These are phyloP conservation scores for Aurelia sp. DNA, from an alignment of 30 jellyfish, hydroid and myxozoan genomes.

Conservation along the genomic window DNA sequence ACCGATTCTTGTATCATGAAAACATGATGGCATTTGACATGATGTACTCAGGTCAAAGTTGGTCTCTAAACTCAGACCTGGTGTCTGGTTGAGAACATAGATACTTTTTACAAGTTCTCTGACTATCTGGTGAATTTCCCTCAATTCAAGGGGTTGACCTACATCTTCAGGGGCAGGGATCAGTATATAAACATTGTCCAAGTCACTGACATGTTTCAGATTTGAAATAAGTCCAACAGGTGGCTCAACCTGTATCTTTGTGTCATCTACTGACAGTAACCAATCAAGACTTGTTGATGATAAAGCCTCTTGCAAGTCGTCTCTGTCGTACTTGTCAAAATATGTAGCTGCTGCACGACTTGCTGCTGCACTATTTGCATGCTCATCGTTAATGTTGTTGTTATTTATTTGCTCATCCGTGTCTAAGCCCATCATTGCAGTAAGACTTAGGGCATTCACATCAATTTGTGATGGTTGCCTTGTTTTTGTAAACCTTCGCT, in stretches of 20 bases:
- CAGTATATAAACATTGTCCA: constrained; percentile 21
- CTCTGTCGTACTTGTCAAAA: constrained; percentile 77
- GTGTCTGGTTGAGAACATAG: constrained; percentile 62
- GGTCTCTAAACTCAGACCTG: constrained; percentile 61
- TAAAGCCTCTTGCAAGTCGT: constrained; percentile 61
- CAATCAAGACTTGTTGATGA: constrained; percentile 78
- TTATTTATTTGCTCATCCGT: constrained; percentile 13
- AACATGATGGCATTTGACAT: constrained; percentile 74
- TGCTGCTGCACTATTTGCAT: constrained; percentile 50
- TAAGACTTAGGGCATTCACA: constrained; percentile 6
- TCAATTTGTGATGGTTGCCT: background rate
- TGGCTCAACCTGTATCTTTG: constrained; percentile 62
- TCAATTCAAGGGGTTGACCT: constrained; percentile 38
- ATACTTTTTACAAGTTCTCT: constrained; percentile 75
- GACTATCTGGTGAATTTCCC: constrained; percentile 75
- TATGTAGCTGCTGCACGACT: constrained; percentile 80
- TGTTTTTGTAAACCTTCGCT: background rate
- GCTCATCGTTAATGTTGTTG: constrained; percentile 34
- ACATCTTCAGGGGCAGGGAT: constrained; percentile 64
- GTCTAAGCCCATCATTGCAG: constrained; percentile 62
- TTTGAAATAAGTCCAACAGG: constrained; percentile 54
- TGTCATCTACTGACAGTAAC: constrained; percentile 73
- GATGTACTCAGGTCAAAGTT: constrained; percentile 63
- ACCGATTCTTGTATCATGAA: constrained; percentile 77
- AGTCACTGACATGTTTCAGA: constrained; percentile 21